These are phyloP conservation scores for Ispidina lecontei DNA, from an alignment of 2,797 vertebrate species.

Conservation along the genomic window DNA sequence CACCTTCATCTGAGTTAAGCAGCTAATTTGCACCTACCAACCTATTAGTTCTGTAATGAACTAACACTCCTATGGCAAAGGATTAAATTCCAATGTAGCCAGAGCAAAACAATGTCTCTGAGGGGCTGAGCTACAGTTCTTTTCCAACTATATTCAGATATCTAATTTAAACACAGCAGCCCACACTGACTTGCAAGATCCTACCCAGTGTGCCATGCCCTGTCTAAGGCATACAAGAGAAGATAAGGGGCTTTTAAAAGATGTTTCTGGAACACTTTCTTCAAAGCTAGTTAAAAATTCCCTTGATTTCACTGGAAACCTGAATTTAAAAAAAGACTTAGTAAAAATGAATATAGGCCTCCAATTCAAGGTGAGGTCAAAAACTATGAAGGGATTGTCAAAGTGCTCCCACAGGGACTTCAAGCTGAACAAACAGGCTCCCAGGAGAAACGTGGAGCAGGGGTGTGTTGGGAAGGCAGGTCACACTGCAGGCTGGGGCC, in stretches of 20 bases:
- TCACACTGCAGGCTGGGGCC: background rate
- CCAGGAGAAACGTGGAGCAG: accelerated
- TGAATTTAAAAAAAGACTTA: background rate
- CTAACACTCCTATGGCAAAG: background rate
- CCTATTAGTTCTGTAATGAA: background rate
- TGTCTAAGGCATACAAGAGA: background rate
- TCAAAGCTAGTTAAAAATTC: background rate
- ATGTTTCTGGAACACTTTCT: background rate
- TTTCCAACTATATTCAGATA: background rate
- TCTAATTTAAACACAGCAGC: slow-evolving; percentile 7
- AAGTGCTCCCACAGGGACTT: background rate
- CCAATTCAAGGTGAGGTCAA: background rate
- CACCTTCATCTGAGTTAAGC: background rate
- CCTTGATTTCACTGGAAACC: background rate
- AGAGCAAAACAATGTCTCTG: background rate
- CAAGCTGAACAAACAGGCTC: background rate
- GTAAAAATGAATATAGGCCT: background rate
- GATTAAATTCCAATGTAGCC: background rate
- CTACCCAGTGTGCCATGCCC: background rate
- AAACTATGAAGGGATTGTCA: background rate
- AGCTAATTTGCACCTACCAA: background rate
- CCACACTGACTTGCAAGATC: background rate
- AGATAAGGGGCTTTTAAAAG: background rate
- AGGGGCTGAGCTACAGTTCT: background rate
- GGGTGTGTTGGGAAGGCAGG: background rate